These are phyloP conservation scores for Xylocopa sonorina DNA, from an alignment of 1,140 invertebrate genomes.

Conservation along the genomic window DNA sequence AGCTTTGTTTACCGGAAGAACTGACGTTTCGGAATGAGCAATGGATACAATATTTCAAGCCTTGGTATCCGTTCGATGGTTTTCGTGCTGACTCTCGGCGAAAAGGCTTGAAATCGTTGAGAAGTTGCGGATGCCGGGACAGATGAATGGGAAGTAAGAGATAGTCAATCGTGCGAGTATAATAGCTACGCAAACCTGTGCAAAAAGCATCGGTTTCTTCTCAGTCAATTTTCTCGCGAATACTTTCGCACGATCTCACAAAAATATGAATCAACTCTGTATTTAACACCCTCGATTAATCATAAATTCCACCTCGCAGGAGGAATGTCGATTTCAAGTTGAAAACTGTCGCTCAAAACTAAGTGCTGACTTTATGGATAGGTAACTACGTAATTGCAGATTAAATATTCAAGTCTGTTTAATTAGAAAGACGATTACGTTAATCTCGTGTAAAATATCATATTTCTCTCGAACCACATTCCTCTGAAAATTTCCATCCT, in stretches of 20 bases:
- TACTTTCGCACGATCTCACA: no score
- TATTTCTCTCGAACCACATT: not conserved
- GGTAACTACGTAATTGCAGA: not conserved
- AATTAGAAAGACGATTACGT: not conserved
- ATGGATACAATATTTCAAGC: slow-evolving; percentile 58
- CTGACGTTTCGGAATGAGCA: slow-evolving; percentile 55
- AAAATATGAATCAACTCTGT: no score
- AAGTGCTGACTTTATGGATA: no score
- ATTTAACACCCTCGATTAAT: no score
- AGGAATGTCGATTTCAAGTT: not conserved
- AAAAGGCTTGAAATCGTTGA: slow-evolving; percentile 62
- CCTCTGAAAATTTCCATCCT: not conserved
- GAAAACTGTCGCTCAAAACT: not conserved
- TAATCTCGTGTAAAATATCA: not conserved
- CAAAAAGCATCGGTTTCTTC: slow-evolving; percentile 56
- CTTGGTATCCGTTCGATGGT: slow-evolving; percentile 46
- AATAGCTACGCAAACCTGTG: slow-evolving; percentile 68
- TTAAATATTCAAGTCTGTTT: not conserved
- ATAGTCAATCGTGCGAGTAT: slow-evolving; percentile 68
- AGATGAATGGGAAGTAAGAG: slow-evolving; percentile 61
- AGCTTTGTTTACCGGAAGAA: slow-evolving; percentile 59
- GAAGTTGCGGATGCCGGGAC: slow-evolving; percentile 61
- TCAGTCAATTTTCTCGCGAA: not conserved
- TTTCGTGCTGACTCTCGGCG: slow-evolving; percentile 60
- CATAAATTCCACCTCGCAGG: no score